phyloP scores from a whole-genome alignment of 2,888 invertebrate genomes.

The Dryadula phaetusa region DNA sequence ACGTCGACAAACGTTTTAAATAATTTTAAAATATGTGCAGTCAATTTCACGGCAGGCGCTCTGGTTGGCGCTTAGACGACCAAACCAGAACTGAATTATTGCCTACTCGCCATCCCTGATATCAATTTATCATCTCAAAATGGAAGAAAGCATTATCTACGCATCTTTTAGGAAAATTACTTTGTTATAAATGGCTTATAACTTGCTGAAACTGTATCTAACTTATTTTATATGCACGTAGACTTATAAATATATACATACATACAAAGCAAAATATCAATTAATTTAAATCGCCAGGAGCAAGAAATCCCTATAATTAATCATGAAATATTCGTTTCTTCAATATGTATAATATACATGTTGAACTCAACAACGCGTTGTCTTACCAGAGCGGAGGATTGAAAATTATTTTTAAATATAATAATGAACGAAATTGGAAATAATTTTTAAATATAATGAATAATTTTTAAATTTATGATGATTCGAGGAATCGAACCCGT shows the following conservation, averaged over 20 bases:
- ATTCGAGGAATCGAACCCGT: too few species aligned
- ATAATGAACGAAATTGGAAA: too few species aligned
- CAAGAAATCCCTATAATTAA: too few species aligned
- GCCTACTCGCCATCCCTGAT: slow-evolving; percentile 56
- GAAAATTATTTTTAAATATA: too few species aligned
- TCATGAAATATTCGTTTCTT: too few species aligned
- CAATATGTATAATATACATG: too few species aligned
- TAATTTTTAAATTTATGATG: too few species aligned
- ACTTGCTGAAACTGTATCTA: slow-evolving; percentile 9
- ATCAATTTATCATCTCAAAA: slow-evolving; percentile 50
- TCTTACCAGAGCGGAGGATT: too few species aligned
- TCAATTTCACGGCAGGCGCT: slow-evolving; percentile 74
- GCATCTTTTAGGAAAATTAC: slow-evolving; percentile 51
- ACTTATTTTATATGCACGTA: not conserved
- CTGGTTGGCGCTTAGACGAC: slow-evolving; percentile 60
- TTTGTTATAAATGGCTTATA: slow-evolving; percentile 36
- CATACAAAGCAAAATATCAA: too few species aligned
- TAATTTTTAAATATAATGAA: too few species aligned
- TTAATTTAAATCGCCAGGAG: too few species aligned
- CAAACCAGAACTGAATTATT: slow-evolving; percentile 71
- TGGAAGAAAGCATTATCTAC: slow-evolving; percentile 63
- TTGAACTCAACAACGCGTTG: too few species aligned
- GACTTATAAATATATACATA: not conserved
- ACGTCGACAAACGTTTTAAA: slow-evolving; percentile 57
- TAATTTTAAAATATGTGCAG: slow-evolving; percentile 72